phyloP scores from a whole-genome alignment of 2,888 invertebrate genomes.

The Kuschelorhynchus macadamiae region DNA sequence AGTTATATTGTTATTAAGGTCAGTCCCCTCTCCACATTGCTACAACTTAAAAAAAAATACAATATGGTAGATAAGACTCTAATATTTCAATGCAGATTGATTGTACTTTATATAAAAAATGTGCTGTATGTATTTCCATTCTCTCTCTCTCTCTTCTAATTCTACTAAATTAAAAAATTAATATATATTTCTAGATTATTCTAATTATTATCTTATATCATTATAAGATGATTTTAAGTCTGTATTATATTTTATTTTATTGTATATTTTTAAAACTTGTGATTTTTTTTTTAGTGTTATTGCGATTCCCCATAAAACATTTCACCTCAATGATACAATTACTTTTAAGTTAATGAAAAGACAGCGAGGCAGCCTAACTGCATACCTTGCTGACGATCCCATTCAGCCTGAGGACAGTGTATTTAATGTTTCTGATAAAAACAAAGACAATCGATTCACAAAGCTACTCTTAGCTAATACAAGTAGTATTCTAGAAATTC shows the following conservation, averaged over 20 bases:
- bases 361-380: constrained; percentile 71
- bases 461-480: constrained; percentile 84
- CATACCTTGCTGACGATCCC: constrained; percentile 70
- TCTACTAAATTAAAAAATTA: no score
- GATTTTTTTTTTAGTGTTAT: constrained; percentile 73
- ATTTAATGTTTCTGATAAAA: constrained; percentile 70
- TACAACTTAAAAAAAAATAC: no score
- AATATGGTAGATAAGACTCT: no score
- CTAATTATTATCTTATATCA: no score
- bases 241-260: no score
- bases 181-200: no score
- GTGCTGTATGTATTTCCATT: no score
- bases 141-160: no score
- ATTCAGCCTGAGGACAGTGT: constrained; percentile 58
- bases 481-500: constrained; percentile 79
- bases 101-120: no score
- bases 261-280: no score
- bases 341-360: constrained; percentile 86
- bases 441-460: constrained; percentile 75
- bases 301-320: constrained; percentile 70
- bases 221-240: no score
- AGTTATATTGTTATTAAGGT: constrained; percentile 57
- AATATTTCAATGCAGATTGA: no score
- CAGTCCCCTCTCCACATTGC: constrained; percentile 67
- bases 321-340: constrained; percentile 77